phyloP scores from a whole-genome alignment of 2,113 vertebrate species.

The Psilopsiagon aurifrons region DNA sequence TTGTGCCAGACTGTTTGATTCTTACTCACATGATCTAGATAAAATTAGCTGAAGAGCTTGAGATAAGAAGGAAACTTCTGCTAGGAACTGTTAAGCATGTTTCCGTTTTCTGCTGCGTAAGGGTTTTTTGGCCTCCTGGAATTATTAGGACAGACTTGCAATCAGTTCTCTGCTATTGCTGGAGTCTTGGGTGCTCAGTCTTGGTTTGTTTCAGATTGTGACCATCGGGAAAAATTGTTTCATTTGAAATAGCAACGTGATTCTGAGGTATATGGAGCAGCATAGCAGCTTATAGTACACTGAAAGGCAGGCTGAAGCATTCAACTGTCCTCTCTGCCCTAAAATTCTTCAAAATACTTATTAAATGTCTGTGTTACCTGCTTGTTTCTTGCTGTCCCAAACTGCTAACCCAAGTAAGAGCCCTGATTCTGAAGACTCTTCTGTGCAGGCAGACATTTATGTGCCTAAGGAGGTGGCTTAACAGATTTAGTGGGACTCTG shows the following conservation, averaged over 20 bases:
- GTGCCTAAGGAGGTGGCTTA: not conserved
- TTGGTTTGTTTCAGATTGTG: not conserved
- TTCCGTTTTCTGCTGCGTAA: not conserved
- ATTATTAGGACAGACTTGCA: not conserved
- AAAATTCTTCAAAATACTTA: not conserved
- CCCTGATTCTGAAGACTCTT: not conserved
- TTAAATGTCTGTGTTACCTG: not conserved
- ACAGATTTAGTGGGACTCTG: not conserved
- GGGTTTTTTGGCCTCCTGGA: not conserved
- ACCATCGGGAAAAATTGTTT: not conserved
- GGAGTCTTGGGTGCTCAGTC: not conserved
- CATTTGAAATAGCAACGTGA: not conserved
- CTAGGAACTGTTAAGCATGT: not conserved
- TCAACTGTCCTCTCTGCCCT: not conserved
- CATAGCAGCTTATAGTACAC: not conserved
- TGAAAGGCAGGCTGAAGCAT: not conserved
- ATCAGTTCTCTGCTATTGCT: not conserved
- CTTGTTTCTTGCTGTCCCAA: not conserved
- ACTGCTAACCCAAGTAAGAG: not conserved
- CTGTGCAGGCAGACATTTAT: not conserved
- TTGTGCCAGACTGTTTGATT: not conserved
- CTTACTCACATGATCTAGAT: not conserved
- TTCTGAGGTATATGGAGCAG: not conserved
- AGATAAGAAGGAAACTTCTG: not conserved
- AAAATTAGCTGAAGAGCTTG: not conserved